Evolutionary conservation across 2,888 invertebrate genomes (phyloP).

Genomic region (Onchidella celtica): DNA sequence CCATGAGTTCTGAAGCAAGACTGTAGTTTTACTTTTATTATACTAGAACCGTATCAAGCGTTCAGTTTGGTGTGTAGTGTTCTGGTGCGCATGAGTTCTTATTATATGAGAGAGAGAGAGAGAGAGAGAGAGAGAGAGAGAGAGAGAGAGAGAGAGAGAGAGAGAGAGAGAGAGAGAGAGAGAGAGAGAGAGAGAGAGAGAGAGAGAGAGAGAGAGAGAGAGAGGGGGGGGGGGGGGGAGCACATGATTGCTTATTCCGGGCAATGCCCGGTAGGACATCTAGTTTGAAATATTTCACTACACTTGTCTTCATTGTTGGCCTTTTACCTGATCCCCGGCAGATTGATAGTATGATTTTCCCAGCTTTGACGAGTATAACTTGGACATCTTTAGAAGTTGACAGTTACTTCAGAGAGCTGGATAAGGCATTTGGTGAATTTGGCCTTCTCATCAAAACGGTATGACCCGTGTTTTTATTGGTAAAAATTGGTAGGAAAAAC

Average conservation of each 20-base stretch:
- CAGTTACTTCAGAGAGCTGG: constrained; percentile 81
- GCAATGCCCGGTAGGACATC: no score
- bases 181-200: not conserved
- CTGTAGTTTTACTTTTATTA: no score
- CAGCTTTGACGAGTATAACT: constrained; percentile 36
- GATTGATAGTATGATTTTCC: constrained; percentile 43
- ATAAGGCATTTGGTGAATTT: constrained; percentile 89
- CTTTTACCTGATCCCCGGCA: no score
- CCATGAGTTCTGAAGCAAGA: no score
- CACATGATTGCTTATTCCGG: no score
- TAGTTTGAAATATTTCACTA: no score
- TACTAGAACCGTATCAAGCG: no score
- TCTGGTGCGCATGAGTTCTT: no score
- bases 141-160: not conserved
- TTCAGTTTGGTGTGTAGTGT: no score
- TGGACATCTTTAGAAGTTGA: constrained; percentile 46
- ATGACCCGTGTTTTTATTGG: not conserved
- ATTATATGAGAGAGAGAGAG: no score
- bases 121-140: no score
- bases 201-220: not conserved
- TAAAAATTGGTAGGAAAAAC: not conserved
- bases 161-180: not conserved
- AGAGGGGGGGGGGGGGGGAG: not conserved
- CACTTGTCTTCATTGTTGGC: no score
- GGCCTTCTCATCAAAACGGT: constrained; percentile 84